Percentiles rank a stretch among this genome's conserved stretches.
Evolutionary conservation across 1,140 invertebrate genomes (phyloP).

Genomic region (Linepithema humile): DNA sequence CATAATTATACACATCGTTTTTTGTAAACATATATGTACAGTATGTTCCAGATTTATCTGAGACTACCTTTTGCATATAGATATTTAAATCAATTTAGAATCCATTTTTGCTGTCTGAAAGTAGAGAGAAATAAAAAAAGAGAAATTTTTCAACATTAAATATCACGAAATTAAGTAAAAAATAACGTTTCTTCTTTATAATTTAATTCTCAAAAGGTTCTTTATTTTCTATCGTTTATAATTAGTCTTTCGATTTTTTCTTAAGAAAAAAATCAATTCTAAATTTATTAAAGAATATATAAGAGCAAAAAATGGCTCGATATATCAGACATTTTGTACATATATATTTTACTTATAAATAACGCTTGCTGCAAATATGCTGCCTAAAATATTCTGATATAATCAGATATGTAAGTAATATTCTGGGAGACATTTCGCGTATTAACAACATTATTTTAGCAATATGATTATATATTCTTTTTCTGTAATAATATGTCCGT

Average conservation of each 20-base stretch:
- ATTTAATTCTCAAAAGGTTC: neutral
- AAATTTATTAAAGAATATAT: neutral
- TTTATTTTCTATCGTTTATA: neutral
- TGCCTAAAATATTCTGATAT: slow-evolving; percentile 16
- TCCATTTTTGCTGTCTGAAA: neutral
- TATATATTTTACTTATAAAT: slow-evolving; percentile 25
- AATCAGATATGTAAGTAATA: slow-evolving; percentile 31
- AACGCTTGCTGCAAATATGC: slow-evolving; percentile 9
- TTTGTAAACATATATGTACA: neutral
- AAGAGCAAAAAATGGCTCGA: neutral
- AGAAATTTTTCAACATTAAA: neutral
- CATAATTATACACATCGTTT: slow-evolving; percentile 34
- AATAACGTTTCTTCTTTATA: neutral
- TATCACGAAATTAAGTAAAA: neutral
- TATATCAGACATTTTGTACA: neutral
- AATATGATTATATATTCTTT: neutral
- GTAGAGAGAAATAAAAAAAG: too few species aligned
- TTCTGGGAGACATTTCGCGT: neutral
- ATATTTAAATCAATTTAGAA: neutral
- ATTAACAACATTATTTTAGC: slow-evolving; percentile 18
- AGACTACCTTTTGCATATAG: neutral
- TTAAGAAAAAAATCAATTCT: neutral
- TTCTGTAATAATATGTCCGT: neutral
- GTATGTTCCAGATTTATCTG: neutral
- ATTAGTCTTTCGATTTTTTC: neutral